Conservation (phyloP, 2,113 vertebrate genomes). For the Sapajus apella region DNA sequence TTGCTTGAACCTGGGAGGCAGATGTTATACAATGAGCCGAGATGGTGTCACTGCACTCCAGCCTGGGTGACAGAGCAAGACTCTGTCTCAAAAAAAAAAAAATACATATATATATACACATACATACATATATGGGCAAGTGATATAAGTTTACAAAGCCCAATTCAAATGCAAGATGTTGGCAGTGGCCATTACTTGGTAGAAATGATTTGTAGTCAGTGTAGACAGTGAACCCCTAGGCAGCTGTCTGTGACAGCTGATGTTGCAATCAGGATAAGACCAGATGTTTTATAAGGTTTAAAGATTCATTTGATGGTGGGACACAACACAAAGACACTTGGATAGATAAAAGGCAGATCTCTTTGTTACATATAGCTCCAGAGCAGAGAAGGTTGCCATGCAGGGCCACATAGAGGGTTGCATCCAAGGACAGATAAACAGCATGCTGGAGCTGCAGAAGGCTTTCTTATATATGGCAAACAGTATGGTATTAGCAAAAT, state of each 20-base stretch:
- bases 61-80: too few relatives aligned
- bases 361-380: background rate
- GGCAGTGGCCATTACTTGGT: slow-evolving; percentile 22
- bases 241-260: slow-evolving; percentile 34
- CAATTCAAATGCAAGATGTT: slow-evolving; percentile 9
- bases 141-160: background rate
- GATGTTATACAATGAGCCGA: too few relatives aligned
- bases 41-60: too few relatives aligned
- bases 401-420: background rate
- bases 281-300: slow-evolving; percentile 38
- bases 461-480: background rate
- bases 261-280: background rate
- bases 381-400: background rate
- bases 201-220: slow-evolving; percentile 16
- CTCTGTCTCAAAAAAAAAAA: too few relatives aligned
- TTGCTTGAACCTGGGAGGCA: too few relatives aligned
- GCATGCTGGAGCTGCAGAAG: background rate
- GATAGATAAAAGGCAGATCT: background rate
- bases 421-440: background rate
- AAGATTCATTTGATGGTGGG: background rate
- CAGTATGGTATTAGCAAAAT: background rate
- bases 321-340: background rate
- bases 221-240: background rate
- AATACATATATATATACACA: too few relatives aligned
- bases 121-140: background rate